A percentile compares a stretch with the other conserved stretches of the same genome.
phyloP scores from a whole-genome alignment of 2,797 vertebrate species.

The Merluccius polli region DNA sequence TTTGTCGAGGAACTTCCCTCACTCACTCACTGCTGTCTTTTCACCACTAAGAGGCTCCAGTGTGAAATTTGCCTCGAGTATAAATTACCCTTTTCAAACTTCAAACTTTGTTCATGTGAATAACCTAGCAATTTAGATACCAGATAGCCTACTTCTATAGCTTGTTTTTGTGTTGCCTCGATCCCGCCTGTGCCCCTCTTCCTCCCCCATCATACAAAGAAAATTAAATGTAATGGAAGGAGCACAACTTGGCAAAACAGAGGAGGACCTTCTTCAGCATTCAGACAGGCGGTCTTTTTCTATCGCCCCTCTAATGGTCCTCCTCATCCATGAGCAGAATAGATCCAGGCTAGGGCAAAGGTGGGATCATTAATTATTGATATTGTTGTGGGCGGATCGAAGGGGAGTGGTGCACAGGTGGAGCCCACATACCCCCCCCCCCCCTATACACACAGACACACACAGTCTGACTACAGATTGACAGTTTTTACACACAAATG shows the following conservation, averaged over 20 bases:
- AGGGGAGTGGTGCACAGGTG: constrained; percentile 14
- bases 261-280: neutral
- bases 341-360: constrained; percentile 34
- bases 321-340: constrained; percentile 26
- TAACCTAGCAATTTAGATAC: constrained; percentile 28
- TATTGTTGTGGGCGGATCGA: constrained; percentile 28
- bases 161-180: constrained; percentile 18
- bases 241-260: constrained; percentile 14
- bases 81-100: constrained; percentile 52
- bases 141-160: neutral
- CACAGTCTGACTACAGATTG: no score
- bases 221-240: constrained; percentile 31
- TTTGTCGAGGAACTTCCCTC: neutral
- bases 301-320: neutral
- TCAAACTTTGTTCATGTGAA: no score
- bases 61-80: constrained; percentile 56
- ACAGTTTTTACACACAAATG: no score
- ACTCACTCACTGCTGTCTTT: constrained; percentile 31
- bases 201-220: neutral
- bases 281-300: neutral
- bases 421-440: constrained; percentile 21
- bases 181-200: constrained; percentile 20
- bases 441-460: no score
- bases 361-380: constrained; percentile 53
- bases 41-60: constrained; percentile 49